These are phyloP conservation scores for Brachyptera risi DNA, from an alignment of 2,888 invertebrate species.

Conservation along the genomic window DNA sequence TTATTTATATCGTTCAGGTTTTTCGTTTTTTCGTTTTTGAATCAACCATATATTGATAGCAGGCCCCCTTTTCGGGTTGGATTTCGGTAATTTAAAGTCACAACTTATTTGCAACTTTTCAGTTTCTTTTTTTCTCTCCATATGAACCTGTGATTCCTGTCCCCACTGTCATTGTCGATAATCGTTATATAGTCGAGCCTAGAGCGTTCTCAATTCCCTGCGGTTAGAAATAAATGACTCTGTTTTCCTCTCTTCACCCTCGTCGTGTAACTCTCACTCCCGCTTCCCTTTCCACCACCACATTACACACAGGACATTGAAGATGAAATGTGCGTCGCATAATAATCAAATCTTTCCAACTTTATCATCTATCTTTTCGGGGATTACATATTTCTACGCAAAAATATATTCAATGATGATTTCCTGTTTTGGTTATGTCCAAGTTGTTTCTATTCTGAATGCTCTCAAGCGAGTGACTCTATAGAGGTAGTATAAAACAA, in stretches of 20 bases:
- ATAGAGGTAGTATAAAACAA: background rate
- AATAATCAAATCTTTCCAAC: background rate
- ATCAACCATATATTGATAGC: too few relatives aligned
- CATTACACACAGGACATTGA: background rate
- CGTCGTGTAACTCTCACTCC: background rate
- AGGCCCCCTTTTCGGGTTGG: too few relatives aligned
- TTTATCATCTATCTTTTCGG: background rate
- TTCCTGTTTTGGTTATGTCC: background rate
- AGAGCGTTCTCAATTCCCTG: conserved; percentile 9
- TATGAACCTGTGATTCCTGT: background rate
- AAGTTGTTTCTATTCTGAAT: background rate
- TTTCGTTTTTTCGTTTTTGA: too few relatives aligned
- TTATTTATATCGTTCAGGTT: too few relatives aligned
- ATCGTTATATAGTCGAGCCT: conserved; percentile 24
- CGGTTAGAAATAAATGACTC: conserved; percentile 1
- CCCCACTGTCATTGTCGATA: conserved; percentile 24
- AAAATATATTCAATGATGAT: background rate
- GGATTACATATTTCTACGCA: background rate
- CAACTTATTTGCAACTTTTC: too few relatives aligned
- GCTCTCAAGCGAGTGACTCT: background rate
- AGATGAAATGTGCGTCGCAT: background rate
- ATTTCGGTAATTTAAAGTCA: too few relatives aligned
- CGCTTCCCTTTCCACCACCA: background rate
- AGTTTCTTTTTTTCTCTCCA: conserved; percentile 9
- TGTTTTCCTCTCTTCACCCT: background rate